Evolutionary conservation across 1,140 invertebrate species (phyloP).

Genomic region (Colletes latitarsis): DNA sequence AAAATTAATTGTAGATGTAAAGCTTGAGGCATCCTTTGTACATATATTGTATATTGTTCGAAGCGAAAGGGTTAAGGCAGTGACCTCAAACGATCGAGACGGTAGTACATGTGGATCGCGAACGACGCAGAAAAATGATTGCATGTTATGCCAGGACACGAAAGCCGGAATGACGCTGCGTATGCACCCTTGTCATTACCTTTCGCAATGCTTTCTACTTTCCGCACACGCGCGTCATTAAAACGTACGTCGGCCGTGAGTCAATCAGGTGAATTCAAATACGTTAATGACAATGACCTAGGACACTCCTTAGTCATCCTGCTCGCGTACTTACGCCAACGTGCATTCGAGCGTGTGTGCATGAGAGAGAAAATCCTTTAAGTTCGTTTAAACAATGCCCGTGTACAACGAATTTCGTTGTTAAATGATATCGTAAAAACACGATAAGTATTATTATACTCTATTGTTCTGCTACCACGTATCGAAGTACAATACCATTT

Average conservation of each 20-base stretch:
- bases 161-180: slow-evolving; percentile 45
- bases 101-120: slow-evolving; percentile 22
- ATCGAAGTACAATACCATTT: not conserved
- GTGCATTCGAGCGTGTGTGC: no score
- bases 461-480: no score
- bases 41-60: no score
- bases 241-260: slow-evolving; percentile 33
- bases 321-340: not conserved
- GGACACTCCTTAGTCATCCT: not conserved
- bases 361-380: no score
- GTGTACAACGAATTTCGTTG: no score
- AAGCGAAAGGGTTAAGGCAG: not conserved
- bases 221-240: slow-evolving; percentile 47
- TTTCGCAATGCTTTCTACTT: slow-evolving; percentile 64
- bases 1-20: no score
- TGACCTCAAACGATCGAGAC: not conserved
- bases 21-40: no score
- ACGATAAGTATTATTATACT: no score
- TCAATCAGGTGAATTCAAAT: slow-evolving; percentile 50
- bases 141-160: slow-evolving; percentile 28
- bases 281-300: slow-evolving; percentile 46
- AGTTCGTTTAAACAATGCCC: not conserved
- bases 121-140: slow-evolving; percentile 39
- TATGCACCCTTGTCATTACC: slow-evolving; percentile 49
- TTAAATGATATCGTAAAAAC: no score